Conservation (phyloP, 2,888 invertebrate species). For the Hydrotaea cyrtoneurina region DNA sequence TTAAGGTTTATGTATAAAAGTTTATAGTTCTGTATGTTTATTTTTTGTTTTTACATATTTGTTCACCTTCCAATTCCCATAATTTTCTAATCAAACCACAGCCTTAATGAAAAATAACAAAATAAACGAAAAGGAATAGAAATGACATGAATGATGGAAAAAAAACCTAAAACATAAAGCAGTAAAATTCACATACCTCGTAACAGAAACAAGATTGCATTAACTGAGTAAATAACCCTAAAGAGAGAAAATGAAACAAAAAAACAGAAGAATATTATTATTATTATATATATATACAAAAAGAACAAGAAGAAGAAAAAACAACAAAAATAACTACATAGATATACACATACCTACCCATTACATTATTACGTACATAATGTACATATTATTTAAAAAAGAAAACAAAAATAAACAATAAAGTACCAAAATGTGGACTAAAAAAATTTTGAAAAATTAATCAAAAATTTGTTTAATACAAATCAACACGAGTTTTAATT, state of each 20-base stretch:
- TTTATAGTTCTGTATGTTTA: slow-evolving; percentile 28
- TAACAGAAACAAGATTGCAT: slow-evolving; percentile 49
- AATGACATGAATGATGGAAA: slow-evolving; percentile 11
- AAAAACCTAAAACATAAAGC: slow-evolving; percentile 42
- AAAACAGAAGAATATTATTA: not conserved
- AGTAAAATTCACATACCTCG: slow-evolving; percentile 64
- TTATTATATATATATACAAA: slow-evolving; percentile 35
- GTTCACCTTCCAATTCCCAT: slow-evolving; percentile 19
- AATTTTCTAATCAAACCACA: slow-evolving; percentile 26
- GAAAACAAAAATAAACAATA: not conserved
- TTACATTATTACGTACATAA: slow-evolving; percentile 19
- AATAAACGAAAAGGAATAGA: not conserved
- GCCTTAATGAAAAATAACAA: slow-evolving; percentile 44
- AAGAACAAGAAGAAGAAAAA: no score
- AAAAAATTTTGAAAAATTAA: not conserved
- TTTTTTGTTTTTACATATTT: slow-evolving; percentile 15
- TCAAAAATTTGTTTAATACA: no score
- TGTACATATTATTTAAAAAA: slow-evolving; percentile 33
- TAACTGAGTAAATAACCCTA: slow-evolving; percentile 34
- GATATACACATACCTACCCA: not conserved
- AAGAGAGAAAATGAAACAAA: not conserved
- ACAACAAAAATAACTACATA: slow-evolving; percentile 26
- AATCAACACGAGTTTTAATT: no score
- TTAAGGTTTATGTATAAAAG: slow-evolving; percentile 42
- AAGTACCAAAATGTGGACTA: slow-evolving; percentile 7